Percentiles rank a stretch among this genome's conserved stretches.
Evolutionary conservation across 2,888 invertebrate species (phyloP).

Genomic region (Eledona agricola): DNA sequence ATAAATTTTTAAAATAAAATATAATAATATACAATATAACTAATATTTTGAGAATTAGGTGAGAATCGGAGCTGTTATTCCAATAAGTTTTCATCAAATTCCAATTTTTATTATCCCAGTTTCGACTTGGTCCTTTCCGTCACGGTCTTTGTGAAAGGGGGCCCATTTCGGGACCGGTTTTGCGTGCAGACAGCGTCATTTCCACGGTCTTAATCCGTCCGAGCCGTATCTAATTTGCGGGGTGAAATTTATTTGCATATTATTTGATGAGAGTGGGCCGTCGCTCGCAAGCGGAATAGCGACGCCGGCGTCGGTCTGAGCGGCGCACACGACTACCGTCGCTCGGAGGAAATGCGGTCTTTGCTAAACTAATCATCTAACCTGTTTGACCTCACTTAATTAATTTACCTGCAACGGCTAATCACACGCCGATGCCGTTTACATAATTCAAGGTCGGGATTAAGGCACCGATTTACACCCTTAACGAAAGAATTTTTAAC

Average conservation of each 20-base stretch:
- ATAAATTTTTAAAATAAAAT: no score
- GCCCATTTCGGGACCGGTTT: conserved; percentile 22
- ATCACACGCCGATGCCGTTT: conserved; percentile 43
- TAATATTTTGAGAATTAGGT: no score
- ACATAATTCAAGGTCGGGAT: conserved; percentile 39
- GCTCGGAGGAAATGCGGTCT: conserved; percentile 58
- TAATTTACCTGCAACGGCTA: conserved; percentile 58
- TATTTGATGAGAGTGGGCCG: conserved; percentile 43
- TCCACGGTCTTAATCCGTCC: conserved; percentile 34
- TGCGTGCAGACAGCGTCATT: conserved; percentile 29
- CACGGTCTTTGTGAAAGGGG: conserved; percentile 22
- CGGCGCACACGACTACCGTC: conserved; percentile 44
- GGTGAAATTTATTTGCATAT: conserved; percentile 43
- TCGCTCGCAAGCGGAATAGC: conserved; percentile 32
- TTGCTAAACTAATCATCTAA: conserved; percentile 61
- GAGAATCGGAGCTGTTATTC: no score
- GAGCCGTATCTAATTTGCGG: conserved; percentile 33
- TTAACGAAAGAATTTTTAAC: no score
- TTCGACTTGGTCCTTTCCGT: no score
- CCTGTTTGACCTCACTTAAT: conserved; percentile 63
- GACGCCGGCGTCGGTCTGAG: conserved; percentile 43
- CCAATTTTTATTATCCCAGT: no score
- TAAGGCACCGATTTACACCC: conserved; percentile 13
- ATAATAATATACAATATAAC: no score
- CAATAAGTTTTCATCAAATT: no score